A percentile compares a stretch with the other conserved stretches of the same genome.
phyloP scores from a whole-genome alignment of 2,797 vertebrate genomes.

The Sandelia bainsii region DNA sequence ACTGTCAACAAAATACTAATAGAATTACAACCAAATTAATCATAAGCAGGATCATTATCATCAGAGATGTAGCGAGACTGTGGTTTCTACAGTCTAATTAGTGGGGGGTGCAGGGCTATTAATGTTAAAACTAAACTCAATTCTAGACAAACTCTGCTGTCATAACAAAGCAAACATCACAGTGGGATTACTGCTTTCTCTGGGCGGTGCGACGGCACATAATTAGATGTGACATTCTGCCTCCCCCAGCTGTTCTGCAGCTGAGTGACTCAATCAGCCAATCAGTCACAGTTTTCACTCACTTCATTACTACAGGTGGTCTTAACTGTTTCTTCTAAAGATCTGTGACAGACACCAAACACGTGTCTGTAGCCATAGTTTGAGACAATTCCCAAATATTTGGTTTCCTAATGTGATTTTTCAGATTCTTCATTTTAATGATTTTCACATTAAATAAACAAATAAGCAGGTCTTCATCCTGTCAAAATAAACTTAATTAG shows the following conservation, averaged over 20 bases:
- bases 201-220: conserved; percentile 48
- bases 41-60: conserved; percentile 17
- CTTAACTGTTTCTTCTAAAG: conserved; percentile 12
- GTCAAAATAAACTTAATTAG: conserved; percentile 34
- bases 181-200: conserved; percentile 65
- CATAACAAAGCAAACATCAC: conserved; percentile 72
- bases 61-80: conserved; percentile 16
- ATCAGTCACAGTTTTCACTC: conserved; percentile 64
- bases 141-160: conserved; percentile 61
- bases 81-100: conserved; percentile 58
- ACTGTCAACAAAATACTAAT: conserved; percentile 17
- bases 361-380: neutral
- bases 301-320: conserved; percentile 54
- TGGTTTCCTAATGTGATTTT: neutral
- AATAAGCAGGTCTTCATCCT: conserved; percentile 13
- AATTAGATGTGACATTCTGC: conserved; percentile 76
- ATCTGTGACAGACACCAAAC: conserved; percentile 2
- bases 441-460: conserved; percentile 12
- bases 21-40: conserved; percentile 19
- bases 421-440: neutral
- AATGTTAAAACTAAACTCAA: conserved; percentile 51
- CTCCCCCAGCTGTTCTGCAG: conserved; percentile 56
- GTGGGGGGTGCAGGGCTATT: conserved; percentile 31
- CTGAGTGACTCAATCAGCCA: conserved; percentile 61
- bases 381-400: neutral